These are phyloP conservation scores for Pterois miles DNA, from an alignment of 2,797 vertebrate genomes.

Conservation along the genomic window DNA sequence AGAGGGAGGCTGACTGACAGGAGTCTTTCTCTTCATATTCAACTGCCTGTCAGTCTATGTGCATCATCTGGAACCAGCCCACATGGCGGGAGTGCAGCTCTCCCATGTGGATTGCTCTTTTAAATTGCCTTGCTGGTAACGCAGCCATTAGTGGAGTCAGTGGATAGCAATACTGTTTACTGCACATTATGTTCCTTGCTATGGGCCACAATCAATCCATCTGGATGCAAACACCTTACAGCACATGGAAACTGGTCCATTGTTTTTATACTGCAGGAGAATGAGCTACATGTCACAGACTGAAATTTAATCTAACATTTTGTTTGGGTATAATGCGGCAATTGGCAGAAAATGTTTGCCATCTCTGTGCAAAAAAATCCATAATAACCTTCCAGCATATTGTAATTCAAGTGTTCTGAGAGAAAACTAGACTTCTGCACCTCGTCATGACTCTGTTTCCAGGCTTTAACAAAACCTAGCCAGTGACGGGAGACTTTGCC, in stretches of 20 bases:
- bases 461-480: no score
- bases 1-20: slow-evolving; percentile 58
- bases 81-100: slow-evolving; percentile 21
- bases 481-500: no score
- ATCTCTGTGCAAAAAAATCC: no score
- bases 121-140: slow-evolving; percentile 12
- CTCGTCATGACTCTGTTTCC: no score
- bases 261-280: neutral
- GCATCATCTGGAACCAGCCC: slow-evolving; percentile 54
- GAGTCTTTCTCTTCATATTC: slow-evolving; percentile 40
- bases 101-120: slow-evolving; percentile 28
- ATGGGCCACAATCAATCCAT: slow-evolving; percentile 16
- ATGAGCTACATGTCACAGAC: neutral
- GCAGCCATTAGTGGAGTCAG: slow-evolving; percentile 26
- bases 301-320: slow-evolving; percentile 8
- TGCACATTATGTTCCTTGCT: neutral
- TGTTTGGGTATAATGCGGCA: neutral
- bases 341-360: no score
- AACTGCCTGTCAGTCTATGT: slow-evolving; percentile 58
- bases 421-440: no score
- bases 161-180: slow-evolving; percentile 33
- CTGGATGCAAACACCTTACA: neutral
- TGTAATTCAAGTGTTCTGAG: no score
- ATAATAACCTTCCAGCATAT: no score
- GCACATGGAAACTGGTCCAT: neutral